Base-by-base conservation (phyloP, 2,888 invertebrate species). In the Baccha elongata region DNA sequence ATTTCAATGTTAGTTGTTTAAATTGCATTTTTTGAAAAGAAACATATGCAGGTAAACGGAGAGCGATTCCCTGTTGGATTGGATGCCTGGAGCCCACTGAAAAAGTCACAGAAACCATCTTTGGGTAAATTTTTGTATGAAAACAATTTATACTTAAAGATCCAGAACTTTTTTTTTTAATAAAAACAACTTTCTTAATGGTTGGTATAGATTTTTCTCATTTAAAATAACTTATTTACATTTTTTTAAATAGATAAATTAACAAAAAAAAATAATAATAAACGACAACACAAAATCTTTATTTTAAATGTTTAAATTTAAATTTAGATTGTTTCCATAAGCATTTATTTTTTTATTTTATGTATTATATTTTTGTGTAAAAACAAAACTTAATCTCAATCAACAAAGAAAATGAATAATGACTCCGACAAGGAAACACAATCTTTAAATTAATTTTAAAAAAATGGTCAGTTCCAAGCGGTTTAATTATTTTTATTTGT, bases 141-240 rank as follows among this genome's bases (percentile, higher is more conserved):
- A n/a, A n/a, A n/a, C n/a, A n/a, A n/a, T n/a, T n/a, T n/a, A n/a
- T n/a, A n/a, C n/a, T n/a, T n/a, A n/a, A n/a, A n/a, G n/a, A n/a
- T n/a, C n/a, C n/a, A n/a, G n/a, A n/a, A n/a, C n/a, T n/a, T n/a
- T n/a, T n/a, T n/a, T 13, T 42, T 6, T 19, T n/a, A 60, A 29
- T 40, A 21, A 74, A 80, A 80, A 48, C 69, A 60, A 17, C 26
- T 26, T 58, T 46, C 15, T 69, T 35, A 15, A 65, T 69, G 60
- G 50, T 64, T 80, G 74, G 74, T 74, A 80, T 64, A 50, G 62
- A 80, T 64, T 80, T 80, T 74, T 69, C 55, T 69, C 29, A 64
- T 79, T 74, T 50, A 50, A 58, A 80, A 74, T 80, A 80, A 80
- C 64, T 80, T 80, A 80, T 80, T 64, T 80, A 80, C 80, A 80